Percentiles rank a stretch among this genome's conserved stretches.
Evolutionary conservation across 1,140 invertebrate species (phyloP).

Genomic region (Meloidogyne chitwoodi): DNA sequence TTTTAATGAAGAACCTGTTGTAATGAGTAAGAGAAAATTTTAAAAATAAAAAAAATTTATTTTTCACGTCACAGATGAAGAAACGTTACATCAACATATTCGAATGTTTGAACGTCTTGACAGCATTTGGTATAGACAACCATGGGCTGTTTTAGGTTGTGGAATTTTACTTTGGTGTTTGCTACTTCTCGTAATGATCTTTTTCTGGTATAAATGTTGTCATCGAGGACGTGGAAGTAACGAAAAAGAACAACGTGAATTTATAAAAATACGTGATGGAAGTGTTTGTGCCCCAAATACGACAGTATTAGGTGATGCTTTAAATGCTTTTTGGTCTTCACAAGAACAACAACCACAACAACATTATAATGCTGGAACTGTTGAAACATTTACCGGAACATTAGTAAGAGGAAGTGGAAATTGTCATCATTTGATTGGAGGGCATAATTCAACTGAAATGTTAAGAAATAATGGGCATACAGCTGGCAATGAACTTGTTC

Average conservation of each 20-base stretch:
- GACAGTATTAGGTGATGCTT: slow-evolving; percentile 17
- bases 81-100: slow-evolving; percentile 39
- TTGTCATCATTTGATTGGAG: slow-evolving; percentile 16
- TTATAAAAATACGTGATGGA: slow-evolving; percentile 57
- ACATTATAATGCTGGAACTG: slow-evolving; percentile 25
- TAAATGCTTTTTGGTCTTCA: slow-evolving; percentile 42
- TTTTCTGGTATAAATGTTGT: slow-evolving; percentile 33
- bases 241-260: slow-evolving; percentile 33
- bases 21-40: slow-evolving; percentile 34
- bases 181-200: slow-evolving; percentile 23
- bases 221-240: slow-evolving; percentile 2
- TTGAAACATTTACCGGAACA: slow-evolving; percentile 25
- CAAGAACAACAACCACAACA: slow-evolving; percentile 17
- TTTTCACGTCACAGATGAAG: slow-evolving; percentile 49
- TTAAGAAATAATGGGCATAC: neutral
- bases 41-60: slow-evolving; percentile 16
- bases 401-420: slow-evolving; percentile 4
- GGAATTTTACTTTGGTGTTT: slow-evolving; percentile 32
- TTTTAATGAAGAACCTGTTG: slow-evolving; percentile 32
- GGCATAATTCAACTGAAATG: neutral
- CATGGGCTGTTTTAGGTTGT: slow-evolving; percentile 18
- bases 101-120: slow-evolving; percentile 18
- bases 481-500: neutral
- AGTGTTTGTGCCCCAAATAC: slow-evolving; percentile 31
- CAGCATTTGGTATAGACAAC: slow-evolving; percentile 20